Percentiles rank a stretch among this genome's conserved stretches.
These are phyloP conservation scores for Apostichopus leukothele DNA, from an alignment of 53 echinoderm and acorn worm species.

Conservation along the genomic window DNA sequence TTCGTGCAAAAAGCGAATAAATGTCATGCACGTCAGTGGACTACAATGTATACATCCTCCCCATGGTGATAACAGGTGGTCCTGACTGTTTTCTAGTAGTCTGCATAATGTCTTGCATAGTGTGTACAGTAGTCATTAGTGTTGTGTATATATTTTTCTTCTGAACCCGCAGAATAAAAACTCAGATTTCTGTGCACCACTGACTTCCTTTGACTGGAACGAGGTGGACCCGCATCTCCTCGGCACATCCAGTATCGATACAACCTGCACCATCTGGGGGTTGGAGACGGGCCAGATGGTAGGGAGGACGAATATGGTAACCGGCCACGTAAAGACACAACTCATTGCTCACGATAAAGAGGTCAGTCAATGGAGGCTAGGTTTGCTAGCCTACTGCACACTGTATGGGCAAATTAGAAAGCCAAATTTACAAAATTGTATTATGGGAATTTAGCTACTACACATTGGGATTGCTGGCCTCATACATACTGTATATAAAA, in stretches of 20 bases:
- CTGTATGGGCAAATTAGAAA: not conserved
- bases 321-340: constrained; percentile 97
- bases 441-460: too few species aligned
- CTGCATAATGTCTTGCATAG: too few species aligned
- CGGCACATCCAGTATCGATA: constrained; percentile 96
- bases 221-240: constrained; percentile 94
- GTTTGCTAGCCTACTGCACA: not conserved
- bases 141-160: too few species aligned
- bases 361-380: constrained; percentile 50
- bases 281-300: constrained; percentile 93
- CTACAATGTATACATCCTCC: too few species aligned
- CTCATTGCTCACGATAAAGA: constrained; percentile 98
- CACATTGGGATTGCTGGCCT: too few species aligned
- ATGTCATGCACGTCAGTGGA: too few species aligned
- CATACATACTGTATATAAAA: too few species aligned
- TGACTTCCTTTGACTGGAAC: constrained; percentile 99
- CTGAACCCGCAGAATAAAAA: constrained; percentile 76
- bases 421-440: too few species aligned
- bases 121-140: too few species aligned
- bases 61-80: too few species aligned
- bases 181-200: constrained; percentile 96
- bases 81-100: too few species aligned
- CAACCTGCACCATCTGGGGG: constrained; percentile 98
- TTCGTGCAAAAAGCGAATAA: too few species aligned
- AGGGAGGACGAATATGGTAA: constrained; percentile 91